Evolutionary conservation across 2,888 invertebrate species (phyloP), one percentile per base, ranked within the genome.

Genomic region (Operophtera brumata): DNA sequence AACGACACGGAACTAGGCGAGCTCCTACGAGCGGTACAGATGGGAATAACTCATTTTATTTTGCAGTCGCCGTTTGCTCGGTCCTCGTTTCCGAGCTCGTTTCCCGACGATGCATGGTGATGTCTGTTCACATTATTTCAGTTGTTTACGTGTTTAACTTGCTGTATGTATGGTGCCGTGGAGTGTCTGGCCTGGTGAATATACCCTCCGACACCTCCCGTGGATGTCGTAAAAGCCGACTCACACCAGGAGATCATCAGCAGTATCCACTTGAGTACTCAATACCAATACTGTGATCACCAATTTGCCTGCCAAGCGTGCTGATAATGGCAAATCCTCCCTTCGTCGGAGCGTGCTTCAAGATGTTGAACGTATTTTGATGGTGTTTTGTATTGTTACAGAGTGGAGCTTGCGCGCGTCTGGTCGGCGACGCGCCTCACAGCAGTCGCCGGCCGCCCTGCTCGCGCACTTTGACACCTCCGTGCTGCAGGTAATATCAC

Each of bases 401-500:
- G 89, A 87, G 65, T 78, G 89, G 84, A 78, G 85, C 75, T 78
- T 68, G 71, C 80, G 84, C 66, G 65, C 68, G 70, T 78, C 80
- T 66, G 72, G 69, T 67, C 83, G 82, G 65, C 87, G 88, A 37
- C 82, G 86, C 70, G 76, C 84, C 61, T 75, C 82, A 74, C 84
- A 81, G 80, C 84, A 82, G 76, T 78, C 88, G 70, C 82, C 90
- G 69, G 87, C 92, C 62, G 90, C 91, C 64, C 88, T 93, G 74
- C 90, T 94, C 67, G 93, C 94, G 60, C 92, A 92, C 79, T 93
- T 94, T 82, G 94, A 95, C 89, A 93, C 94, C 89, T 94, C 94
- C 68, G 92, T 94, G 69, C 88, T 93, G 73, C 93, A 94, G 93
- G 94, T 93, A 28, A 4, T 12, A 26, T 10, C n/a, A 14, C 3